A percentile compares a stretch with the other conserved stretches of the same genome.
phyloP scores from a whole-genome alignment of 92 coral and sea anemone genomes.

The Zoanthus sansibaricus region DNA sequence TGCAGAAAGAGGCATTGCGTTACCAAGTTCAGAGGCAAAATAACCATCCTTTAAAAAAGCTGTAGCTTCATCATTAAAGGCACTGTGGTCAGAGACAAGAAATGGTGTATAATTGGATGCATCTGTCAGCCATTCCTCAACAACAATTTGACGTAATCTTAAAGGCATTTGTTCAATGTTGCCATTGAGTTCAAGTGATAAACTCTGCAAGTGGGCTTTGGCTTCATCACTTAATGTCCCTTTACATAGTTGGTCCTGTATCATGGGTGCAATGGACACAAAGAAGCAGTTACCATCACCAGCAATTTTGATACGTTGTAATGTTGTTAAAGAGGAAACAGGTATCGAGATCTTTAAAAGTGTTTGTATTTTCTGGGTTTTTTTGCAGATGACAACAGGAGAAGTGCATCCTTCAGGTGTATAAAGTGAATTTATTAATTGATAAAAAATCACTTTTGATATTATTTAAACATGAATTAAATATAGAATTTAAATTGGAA shows the following conservation, averaged over 20 bases:
- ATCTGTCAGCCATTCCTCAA: background rate
- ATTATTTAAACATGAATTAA: no score
- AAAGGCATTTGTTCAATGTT: background rate
- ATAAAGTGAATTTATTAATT: no score
- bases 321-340: background rate
- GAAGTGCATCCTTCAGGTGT: no score
- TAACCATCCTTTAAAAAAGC: background rate
- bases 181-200: background rate
- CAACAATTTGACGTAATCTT: background rate
- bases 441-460: no score
- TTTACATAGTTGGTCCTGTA: background rate
- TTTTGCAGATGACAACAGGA: no score
- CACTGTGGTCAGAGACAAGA: background rate
- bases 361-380: no score
- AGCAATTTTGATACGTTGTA: background rate
- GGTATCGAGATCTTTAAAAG: background rate
- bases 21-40: background rate
- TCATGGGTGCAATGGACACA: background rate
- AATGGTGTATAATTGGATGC: background rate
- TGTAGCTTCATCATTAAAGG: background rate
- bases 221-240: background rate
- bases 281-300: background rate
- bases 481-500: no score
- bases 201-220: background rate
- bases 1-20: background rate